phyloP scores from a whole-genome alignment of 2,797 vertebrate species.

The Halcyon leucocephala region DNA sequence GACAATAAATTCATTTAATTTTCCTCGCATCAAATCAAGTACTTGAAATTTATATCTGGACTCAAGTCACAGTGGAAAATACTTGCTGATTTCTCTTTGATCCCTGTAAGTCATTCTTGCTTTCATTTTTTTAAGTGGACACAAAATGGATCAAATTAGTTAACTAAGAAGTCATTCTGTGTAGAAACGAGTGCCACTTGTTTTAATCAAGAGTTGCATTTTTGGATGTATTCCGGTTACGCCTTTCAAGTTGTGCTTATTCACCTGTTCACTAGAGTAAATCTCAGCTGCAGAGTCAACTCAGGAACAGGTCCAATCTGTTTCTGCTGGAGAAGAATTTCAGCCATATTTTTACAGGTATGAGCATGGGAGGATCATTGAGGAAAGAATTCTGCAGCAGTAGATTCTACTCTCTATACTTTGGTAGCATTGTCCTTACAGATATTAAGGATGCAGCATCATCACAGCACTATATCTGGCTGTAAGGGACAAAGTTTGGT shows the following conservation, averaged over 20 bases:
- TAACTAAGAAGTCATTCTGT: neutral
- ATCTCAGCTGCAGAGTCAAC: neutral
- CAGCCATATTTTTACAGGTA: conserved; percentile 36
- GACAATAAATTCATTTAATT: neutral
- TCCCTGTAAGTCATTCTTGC: neutral
- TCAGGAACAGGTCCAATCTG: neutral
- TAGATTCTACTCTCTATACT: conserved; percentile 76
- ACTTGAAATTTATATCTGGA: neutral
- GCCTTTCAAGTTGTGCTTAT: neutral
- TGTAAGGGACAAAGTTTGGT: conserved; percentile 56
- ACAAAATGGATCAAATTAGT: neutral
- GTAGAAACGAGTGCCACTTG: neutral
- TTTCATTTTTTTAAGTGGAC: neutral
- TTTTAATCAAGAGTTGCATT: neutral
- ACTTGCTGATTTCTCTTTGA: neutral
- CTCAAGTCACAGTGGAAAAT: neutral
- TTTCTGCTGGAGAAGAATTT: neutral
- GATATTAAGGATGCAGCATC: conserved; percentile 65
- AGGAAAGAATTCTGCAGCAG: conserved; percentile 65
- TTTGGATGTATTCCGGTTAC: neutral
- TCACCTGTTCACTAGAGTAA: neutral
- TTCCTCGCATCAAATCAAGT: neutral
- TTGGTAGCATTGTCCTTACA: conserved; percentile 58
- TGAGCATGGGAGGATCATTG: conserved; percentile 69
- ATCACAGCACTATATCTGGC: conserved; percentile 56